Conservation (phyloP, 2,113 vertebrate genomes). For the Larimichthys polyactis region DNA sequence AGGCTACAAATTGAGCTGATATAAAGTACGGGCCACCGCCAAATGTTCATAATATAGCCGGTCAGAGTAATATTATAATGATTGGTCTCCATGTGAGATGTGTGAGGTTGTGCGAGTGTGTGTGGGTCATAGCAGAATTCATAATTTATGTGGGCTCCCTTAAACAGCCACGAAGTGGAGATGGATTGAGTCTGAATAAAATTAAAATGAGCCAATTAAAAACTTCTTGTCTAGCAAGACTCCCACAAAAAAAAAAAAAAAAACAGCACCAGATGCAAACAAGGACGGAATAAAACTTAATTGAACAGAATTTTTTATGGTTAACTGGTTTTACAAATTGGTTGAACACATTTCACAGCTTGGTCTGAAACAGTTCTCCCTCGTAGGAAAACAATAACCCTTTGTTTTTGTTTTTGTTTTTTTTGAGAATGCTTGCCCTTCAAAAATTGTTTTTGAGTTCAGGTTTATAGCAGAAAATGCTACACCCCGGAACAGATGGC, state of each 20-base stretch:
- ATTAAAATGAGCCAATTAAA: conserved; percentile 64
- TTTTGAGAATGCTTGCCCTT: conserved; percentile 2
- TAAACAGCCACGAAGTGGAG: conserved; percentile 13
- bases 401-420: not conserved
- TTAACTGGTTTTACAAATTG: conserved; percentile 41
- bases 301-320: conserved; percentile 34
- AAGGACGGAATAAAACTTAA: conserved; percentile 38
- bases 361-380: not conserved
- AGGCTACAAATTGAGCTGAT: conserved; percentile 29
- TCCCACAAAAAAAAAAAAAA: not conserved
- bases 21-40: conserved; percentile 17
- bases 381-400: conserved; percentile 2
- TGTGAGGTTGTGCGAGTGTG: not conserved
- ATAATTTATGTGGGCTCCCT: conserved; percentile 28
- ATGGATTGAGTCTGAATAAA: conserved; percentile 37
- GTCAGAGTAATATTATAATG: conserved; percentile 5
- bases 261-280: conserved; percentile 24
- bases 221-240: conserved; percentile 2
- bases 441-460: not conserved
- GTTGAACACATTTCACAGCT: conserved; percentile 25
- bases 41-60: conserved; percentile 25
- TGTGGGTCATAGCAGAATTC: not conserved
- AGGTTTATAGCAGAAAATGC: conserved; percentile 7
- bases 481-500: conserved; percentile 62
- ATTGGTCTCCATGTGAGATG: not conserved